Base-by-base conservation (phyloP, 2,888 invertebrate species). In the Lumbricus terrestris region DNA sequence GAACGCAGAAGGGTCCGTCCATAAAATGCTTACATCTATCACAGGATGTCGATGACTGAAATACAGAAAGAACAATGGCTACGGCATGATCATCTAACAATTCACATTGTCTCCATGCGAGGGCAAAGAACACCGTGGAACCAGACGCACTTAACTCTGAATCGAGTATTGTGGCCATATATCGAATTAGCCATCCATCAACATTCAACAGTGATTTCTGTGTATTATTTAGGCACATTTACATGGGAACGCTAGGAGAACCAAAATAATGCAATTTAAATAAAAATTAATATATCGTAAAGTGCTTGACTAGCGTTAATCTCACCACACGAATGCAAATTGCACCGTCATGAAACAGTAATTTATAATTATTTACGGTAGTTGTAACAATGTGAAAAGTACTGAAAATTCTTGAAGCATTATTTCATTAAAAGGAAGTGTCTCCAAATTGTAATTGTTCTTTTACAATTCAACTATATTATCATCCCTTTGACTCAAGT, bases 11-110 rank as follows among this genome's bases (percentile, higher is more conserved):
- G 23, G 82, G 88, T 18, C 89, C 90, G 38, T 91, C 89, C 33
- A 47, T 38, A 23, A 90, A 88, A 54, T 89, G 38, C 42, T 83
- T 40, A 54, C 91, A 91, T 89, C 96, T 96, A 16, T 96, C 96
- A 94, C 99, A 99, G 93, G 98, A 97, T 82, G 97, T 97, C 11
- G 97, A 96, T 34, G 97, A 97, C 95, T 95, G 92, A 23, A 69
- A 69, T 29, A 69, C 69, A 69, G 69, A 69, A 69, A 69, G 29
- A 69, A 69, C n/a, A 69, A 15, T 69, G 69, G 69, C n/a, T 69
- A n/a, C 29, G n/a, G 29, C 29, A 69, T n/a, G n/a, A 16, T 69
- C n/a, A 69, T 69, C 69, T 69, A n/a, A 69, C 69, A 69, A 3
- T 69, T 29, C n/a, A 69, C 69, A 6, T 69, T 11, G n/a, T 69